These are phyloP conservation scores for Hydraecia micacea DNA, from an alignment of 2,888 invertebrate species.

Conservation along the genomic window DNA sequence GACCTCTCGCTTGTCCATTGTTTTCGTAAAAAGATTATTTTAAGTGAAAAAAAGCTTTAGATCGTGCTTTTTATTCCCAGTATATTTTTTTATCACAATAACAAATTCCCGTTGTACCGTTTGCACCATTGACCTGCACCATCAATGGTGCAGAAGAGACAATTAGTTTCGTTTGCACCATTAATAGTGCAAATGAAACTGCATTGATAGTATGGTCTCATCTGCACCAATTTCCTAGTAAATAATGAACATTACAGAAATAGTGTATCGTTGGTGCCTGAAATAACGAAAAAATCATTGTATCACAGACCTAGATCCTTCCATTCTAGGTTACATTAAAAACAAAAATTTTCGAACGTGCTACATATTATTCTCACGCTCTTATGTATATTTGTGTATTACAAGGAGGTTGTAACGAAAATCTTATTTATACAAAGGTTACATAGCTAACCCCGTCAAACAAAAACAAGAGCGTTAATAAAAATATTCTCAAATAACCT, in stretches of 20 bases:
- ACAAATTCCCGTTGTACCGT: too few species aligned
- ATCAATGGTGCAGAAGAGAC: too few species aligned
- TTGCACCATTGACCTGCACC: too few species aligned
- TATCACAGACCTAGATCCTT: neutral
- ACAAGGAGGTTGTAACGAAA: neutral
- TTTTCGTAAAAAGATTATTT: neutral
- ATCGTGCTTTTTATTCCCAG: neutral
- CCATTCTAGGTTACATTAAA: neutral
- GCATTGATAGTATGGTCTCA: too few species aligned
- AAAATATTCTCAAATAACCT: constrained; percentile 61
- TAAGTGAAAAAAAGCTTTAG: neutral
- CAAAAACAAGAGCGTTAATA: constrained; percentile 57
- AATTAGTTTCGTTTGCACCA: too few species aligned
- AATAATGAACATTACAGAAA: neutral
- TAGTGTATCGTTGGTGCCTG: neutral
- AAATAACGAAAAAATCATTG: neutral
- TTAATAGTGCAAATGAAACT: too few species aligned
- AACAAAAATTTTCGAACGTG: neutral
- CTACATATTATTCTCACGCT: neutral
- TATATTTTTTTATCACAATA: neutral
- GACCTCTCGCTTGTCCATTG: neutral
- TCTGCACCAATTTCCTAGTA: neutral
- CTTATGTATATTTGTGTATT: neutral
- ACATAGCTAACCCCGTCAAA: constrained; percentile 34
- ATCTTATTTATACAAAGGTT: constrained; percentile 28